Conservation (phyloP, 2,888 invertebrate genomes). For the Acrobasis consociella region DNA sequence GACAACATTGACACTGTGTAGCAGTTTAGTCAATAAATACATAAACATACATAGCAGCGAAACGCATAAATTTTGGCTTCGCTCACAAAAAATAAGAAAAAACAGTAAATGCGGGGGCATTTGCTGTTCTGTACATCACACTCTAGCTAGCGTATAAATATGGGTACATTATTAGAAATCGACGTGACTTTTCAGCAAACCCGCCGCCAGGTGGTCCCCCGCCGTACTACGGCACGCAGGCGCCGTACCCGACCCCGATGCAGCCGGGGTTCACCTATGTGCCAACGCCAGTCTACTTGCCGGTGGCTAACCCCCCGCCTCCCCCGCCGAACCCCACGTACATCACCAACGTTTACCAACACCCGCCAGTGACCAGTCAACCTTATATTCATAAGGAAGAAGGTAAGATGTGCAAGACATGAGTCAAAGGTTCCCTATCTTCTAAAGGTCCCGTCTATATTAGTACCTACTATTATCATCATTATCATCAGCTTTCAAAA, state of each 20-base stretch:
- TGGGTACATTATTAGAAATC: background rate
- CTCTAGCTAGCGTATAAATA: too few species aligned
- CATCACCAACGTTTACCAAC: constrained; percentile 60
- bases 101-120: too few species aligned
- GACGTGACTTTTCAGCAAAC: constrained; percentile 42
- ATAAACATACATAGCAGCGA: too few species aligned
- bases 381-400: constrained; percentile 41
- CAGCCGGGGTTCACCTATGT: constrained; percentile 52
- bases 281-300: constrained; percentile 68
- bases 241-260: constrained; percentile 35
- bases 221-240: constrained; percentile 41
- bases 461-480: too few species aligned
- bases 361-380: constrained; percentile 38
- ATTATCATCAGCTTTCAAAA: too few species aligned
- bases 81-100: too few species aligned
- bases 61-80: too few species aligned
- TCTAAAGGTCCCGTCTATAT: too few species aligned
- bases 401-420: constrained; percentile 14
- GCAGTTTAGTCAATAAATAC: too few species aligned
- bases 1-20: too few species aligned
- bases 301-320: constrained; percentile 48
- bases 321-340: constrained; percentile 48
- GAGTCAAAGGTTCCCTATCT: too few species aligned
- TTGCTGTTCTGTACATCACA: too few species aligned
- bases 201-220: constrained; percentile 40